Conservation (phyloP, 2,797 vertebrate genomes). For the Brachymystax lenok region DNA sequence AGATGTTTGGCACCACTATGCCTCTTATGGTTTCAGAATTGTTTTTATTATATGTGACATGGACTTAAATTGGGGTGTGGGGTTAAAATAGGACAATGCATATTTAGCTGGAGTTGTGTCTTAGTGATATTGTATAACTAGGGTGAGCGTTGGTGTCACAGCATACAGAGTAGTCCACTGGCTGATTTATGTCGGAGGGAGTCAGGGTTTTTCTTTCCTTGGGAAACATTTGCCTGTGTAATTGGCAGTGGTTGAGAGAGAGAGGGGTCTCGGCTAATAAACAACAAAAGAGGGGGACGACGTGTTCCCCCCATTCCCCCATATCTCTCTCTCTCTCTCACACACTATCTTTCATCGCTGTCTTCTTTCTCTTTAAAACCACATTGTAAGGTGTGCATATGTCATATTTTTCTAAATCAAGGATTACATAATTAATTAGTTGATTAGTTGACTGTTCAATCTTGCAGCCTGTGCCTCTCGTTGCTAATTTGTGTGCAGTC, state of each 20-base stretch:
- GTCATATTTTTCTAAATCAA: neutral
- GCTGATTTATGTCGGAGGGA: conserved; percentile 49
- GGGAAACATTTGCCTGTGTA: conserved; percentile 57
- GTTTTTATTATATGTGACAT: neutral
- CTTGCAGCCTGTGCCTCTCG: neutral
- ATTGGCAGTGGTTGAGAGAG: conserved; percentile 38
- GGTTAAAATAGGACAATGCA: no score
- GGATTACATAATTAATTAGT: neutral
- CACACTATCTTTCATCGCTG: neutral
- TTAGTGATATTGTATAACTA: neutral
- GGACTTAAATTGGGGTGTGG: neutral
- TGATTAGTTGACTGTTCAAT: neutral
- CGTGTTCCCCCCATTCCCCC: neutral
- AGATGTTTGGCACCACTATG: neutral
- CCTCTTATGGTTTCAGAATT: neutral
- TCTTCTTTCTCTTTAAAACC: conserved; percentile 11
- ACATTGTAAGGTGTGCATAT: neutral
- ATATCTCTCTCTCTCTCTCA: conserved; percentile 1
- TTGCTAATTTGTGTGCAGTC: conserved; percentile 20
- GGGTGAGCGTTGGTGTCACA: conserved; percentile 10
- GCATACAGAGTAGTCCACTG: conserved; percentile 23
- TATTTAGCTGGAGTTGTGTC: neutral
- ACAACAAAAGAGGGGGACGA: conserved; percentile 26
- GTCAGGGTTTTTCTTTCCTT: conserved; percentile 48
- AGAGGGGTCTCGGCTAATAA: conserved; percentile 37